Evolutionary conservation across 2,888 invertebrate genomes (phyloP).

Genomic region (Macrophya annulata): DNA sequence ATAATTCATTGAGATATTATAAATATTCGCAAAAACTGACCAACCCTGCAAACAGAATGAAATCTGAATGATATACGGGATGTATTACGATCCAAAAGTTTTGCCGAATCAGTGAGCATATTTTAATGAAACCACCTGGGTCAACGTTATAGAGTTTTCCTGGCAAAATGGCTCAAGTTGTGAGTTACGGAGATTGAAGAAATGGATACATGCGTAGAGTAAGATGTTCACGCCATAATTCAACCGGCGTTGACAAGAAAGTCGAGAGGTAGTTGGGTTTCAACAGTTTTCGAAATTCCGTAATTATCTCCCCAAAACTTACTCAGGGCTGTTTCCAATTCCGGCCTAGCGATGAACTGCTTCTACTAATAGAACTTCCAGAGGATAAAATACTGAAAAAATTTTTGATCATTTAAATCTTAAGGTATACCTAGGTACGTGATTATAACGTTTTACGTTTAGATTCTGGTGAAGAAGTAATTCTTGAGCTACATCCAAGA

Average conservation of each 20-base stretch:
- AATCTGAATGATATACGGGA: background rate
- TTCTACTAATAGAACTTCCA: constrained; percentile 44
- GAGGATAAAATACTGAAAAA: background rate
- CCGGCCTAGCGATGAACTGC: background rate
- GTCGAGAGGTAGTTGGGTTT: constrained; percentile 48
- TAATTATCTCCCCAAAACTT: constrained; percentile 43
- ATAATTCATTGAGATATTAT: background rate
- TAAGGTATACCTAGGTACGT: background rate
- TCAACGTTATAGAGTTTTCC: background rate
- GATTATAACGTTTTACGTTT: constrained; percentile 1
- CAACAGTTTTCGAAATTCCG: constrained; percentile 49
- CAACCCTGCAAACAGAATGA: too few relatives aligned
- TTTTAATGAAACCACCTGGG: background rate
- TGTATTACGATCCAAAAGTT: background rate
- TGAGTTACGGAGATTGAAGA: background rate
- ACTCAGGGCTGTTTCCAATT: constrained; percentile 47
- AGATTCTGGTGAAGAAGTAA: background rate
- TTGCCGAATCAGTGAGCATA: background rate
- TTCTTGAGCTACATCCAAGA: background rate
- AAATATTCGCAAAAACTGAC: background rate
- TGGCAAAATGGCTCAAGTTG: background rate
- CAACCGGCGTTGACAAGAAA: constrained; percentile 53
- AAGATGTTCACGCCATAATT: constrained; percentile 45
- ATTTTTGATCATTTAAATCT: background rate
- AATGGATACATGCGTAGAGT: constrained; percentile 18